These are phyloP conservation scores for Phrynocephalus guinanensis DNA, from an alignment of 2,797 vertebrate genomes.

Conservation along the genomic window DNA sequence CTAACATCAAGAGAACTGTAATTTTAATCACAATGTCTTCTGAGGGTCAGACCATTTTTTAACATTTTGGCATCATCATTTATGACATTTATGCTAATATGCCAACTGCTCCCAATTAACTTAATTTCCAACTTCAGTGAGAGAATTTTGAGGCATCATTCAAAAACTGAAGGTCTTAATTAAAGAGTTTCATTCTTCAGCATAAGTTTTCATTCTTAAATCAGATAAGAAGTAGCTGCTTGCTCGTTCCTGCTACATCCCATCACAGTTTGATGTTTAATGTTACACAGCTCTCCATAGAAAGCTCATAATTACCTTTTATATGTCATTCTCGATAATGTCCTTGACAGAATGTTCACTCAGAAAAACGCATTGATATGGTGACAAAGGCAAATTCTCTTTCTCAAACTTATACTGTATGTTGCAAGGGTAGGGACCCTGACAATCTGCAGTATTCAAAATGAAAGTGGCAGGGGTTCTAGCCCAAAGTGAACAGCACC, in stretches of 20 bases:
- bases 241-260: conserved; percentile 55
- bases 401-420: background rate
- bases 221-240: conserved; percentile 66
- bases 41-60: conserved; percentile 54
- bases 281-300: conserved; percentile 50
- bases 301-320: conserved; percentile 56
- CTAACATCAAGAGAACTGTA: conserved; percentile 57
- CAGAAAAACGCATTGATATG: conserved; percentile 16
- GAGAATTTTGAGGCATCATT: conserved; percentile 64
- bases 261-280: conserved; percentile 62
- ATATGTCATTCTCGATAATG: conserved; percentile 54
- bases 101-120: conserved; percentile 63
- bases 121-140: conserved; percentile 64
- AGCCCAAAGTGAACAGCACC: background rate
- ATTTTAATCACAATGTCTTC: conserved; percentile 64
- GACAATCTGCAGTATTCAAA: too few relatives aligned
- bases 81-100: conserved; percentile 68
- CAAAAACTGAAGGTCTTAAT: conserved; percentile 65
- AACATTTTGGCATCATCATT: conserved; percentile 41
- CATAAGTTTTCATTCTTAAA: conserved; percentile 55
- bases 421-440: background rate
- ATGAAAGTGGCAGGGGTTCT: background rate
- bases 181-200: conserved; percentile 61
- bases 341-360: conserved; percentile 54
- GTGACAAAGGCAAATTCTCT: background rate